Evolutionary conservation across 2,797 vertebrate species (phyloP).

Genomic region (Falco rusticolus): DNA sequence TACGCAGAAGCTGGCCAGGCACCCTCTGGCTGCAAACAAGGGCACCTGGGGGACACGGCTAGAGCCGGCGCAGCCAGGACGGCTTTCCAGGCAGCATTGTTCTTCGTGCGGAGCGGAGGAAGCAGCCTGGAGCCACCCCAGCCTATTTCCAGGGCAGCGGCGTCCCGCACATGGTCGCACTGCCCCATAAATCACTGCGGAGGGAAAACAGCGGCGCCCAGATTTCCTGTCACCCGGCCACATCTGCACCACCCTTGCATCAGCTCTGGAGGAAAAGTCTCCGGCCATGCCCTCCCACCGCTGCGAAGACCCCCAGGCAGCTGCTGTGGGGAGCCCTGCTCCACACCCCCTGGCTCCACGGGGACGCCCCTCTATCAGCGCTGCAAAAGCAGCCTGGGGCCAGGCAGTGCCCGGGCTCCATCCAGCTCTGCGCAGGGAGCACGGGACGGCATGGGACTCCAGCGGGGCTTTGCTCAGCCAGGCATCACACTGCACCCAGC

Average conservation of each 20-base stretch:
- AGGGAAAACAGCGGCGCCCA: background rate
- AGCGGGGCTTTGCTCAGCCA: rapidly evolving
- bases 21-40: background rate
- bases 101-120: background rate
- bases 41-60: background rate
- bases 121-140: constrained; percentile 30
- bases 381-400: background rate
- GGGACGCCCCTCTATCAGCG: background rate
- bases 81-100: constrained; percentile 34
- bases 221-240: background rate
- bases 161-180: background rate
- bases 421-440: background rate
- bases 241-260: background rate
- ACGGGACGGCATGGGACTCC: rapidly evolving
- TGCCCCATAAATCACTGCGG: background rate
- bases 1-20: background rate
- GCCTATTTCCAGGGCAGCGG: constrained; percentile 5
- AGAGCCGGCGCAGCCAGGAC: background rate
- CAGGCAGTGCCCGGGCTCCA: rapidly evolving
- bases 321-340: background rate
- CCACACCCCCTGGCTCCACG: rapidly evolving
- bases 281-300: background rate
- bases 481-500: background rate
- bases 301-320: rapidly evolving
- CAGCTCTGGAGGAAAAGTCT: background rate